Base-by-base conservation (phyloP, 2,888 invertebrate genomes). In the Drosophila nigritarsus region DNA sequence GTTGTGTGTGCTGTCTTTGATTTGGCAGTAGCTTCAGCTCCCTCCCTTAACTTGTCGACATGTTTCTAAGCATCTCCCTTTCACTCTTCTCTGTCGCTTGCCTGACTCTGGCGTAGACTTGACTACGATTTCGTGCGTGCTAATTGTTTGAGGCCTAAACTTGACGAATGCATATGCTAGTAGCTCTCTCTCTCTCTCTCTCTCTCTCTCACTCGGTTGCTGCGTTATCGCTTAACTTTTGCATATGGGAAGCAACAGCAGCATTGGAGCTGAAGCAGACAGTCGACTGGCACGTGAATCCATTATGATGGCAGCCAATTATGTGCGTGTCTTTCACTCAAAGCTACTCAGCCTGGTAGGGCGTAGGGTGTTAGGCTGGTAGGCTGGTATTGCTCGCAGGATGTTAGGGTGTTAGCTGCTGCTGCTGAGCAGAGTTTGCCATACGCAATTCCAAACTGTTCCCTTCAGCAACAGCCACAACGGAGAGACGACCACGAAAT, bases 251-350 rank as follows among this genome's bases (percentile, higher is more conserved):
- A 65, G 60, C 20, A 77, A 48, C 50, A 59, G 30, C 49, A 48
- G 32, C 40, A 32, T 32, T 20, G 15, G 65, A 53, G 69, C 64
- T 54, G 76, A 20, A 45, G 62, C 65, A 85, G 76, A 68, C 74
- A 77, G 69, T 73, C 64, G 53, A 62, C 69, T 72, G 82, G 78
- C 78, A 87, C 90, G 85, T 85, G 80, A 82, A 87, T 69, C 85
- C 89, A 78, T 85, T 89, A 85, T 80, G 89, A 77, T 77, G 87
- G 80, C 87, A 87, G 85, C 85, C 89, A 85, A 85, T 85, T 87
- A 89, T 87, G 82, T 85, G 90, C 82, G 85, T 85, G 87, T 75
- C 72, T 80, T 62, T 66, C 76, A 69, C 75, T 82, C 79, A 78
- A 65, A 58, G 67, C 64, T 32, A 36, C 54, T 66, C 40, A 29